A percentile compares a stretch with the other conserved stretches of the same genome.
Conservation (phyloP, 92 coral and sea anemone species). For the Phenganax stokvisi region DNA sequence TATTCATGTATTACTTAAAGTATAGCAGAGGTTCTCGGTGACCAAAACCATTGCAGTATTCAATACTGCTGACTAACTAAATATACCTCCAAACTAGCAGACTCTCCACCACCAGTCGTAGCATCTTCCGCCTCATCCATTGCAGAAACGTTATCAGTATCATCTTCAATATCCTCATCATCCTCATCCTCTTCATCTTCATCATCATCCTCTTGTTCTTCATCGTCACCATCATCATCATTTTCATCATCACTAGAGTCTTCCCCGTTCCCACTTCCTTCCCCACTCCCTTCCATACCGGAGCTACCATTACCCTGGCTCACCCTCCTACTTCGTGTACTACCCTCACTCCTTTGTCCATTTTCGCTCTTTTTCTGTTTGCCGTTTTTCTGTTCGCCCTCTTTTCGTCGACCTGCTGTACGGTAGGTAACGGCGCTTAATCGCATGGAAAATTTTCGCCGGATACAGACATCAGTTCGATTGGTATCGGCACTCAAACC, state of each 20-base stretch:
- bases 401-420: slow-evolving; percentile 62
- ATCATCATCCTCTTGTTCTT: slow-evolving; percentile 61
- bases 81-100: neutral
- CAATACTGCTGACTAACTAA: neutral
- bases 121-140: slow-evolving; percentile 49
- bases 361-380: slow-evolving; percentile 43
- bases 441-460: neutral
- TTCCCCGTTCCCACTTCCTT: slow-evolving; percentile 98
- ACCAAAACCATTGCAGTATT: neutral
- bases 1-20: no score
- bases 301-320: slow-evolving; percentile 80
- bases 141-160: slow-evolving; percentile 60
- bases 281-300: slow-evolving; percentile 92
- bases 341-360: slow-evolving; percentile 50
- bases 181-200: slow-evolving; percentile 32
- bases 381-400: slow-evolving; percentile 47
- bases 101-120: slow-evolving; percentile 22
- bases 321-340: slow-evolving; percentile 55
- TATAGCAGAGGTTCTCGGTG: no score
- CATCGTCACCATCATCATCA: slow-evolving; percentile 69
- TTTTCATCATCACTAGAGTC: slow-evolving; percentile 86
- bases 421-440: slow-evolving; percentile 42
- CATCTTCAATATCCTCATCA: slow-evolving; percentile 58
- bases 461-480: slow-evolving; percentile 19
- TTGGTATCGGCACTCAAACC: slow-evolving; percentile 30